These are phyloP conservation scores for Rhamphomyia laevipes DNA, from an alignment of 2,888 invertebrate species.

Conservation along the genomic window DNA sequence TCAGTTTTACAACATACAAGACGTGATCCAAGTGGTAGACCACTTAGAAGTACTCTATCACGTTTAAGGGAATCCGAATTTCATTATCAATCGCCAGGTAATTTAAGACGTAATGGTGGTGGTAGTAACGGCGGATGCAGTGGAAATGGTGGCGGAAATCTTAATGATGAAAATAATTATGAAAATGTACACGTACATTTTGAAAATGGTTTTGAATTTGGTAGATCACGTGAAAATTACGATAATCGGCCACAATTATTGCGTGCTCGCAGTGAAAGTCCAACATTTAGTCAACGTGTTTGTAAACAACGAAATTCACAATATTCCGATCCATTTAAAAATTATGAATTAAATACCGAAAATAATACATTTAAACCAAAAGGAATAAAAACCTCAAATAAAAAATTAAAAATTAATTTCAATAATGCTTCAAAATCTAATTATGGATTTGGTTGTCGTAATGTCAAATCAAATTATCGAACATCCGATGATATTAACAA, in stretches of 20 bases:
- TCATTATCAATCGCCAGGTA: conserved; percentile 4
- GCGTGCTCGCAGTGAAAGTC: conserved; percentile 34
- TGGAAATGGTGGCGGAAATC: conserved; percentile 17
- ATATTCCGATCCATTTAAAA: conserved; percentile 32
- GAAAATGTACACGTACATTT: conserved; percentile 37
- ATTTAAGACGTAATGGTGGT: background rate
- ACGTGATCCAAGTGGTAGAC: conserved; percentile 25
- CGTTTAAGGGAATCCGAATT: conserved; percentile 27
- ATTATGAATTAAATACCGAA: conserved; percentile 32
- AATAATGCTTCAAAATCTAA: background rate
- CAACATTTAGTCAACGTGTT: conserved; percentile 26
- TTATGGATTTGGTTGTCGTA: no score
- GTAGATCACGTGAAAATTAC: conserved; percentile 31
- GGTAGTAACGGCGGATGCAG: conserved; percentile 16
- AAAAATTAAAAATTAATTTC: background rate
- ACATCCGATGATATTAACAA: no score
- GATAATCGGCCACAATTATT: conserved; percentile 23
- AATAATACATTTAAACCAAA: conserved; percentile 34
- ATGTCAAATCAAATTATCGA: no score
- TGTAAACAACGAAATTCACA: conserved; percentile 14
- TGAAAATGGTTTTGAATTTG: conserved; percentile 37
- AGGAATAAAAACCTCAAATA: background rate
- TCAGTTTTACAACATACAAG: conserved; percentile 17
- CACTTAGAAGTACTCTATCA: conserved; percentile 30
- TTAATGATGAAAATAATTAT: conserved; percentile 34